Base-by-base conservation (phyloP, 1,140 invertebrate genomes). In the Drosophila kohkoa region DNA sequence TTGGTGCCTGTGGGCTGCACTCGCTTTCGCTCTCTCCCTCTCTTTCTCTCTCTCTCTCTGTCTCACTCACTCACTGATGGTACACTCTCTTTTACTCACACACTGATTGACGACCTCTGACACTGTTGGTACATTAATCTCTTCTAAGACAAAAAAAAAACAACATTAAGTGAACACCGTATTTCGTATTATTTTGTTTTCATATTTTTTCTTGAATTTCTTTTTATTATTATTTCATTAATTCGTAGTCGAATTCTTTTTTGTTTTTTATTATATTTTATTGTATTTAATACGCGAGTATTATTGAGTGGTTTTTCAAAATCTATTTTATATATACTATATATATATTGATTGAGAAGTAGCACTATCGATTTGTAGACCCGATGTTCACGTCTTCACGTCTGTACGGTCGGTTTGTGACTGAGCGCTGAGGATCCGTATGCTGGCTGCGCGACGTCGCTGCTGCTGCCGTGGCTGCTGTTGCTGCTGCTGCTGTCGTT, bases 321-420 rank as follows among this genome's bases (percentile, higher is more conserved):
- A 8, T 7, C 7, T 32, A 32, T 32, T 32, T 32, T 1, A 32
- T 32, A 7, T 32, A 7, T 32, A 6, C 4, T 30, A 8, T 32
- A 1, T 32, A 32, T 32, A 32, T 32, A 32, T 32, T 6, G 30
- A 32, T 25, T 25, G 8, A 38, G 8, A 38, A 38, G 28, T 59
- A 59, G 54, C 54, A 52, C 55, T 75, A 83, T 59, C 77, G 57
- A 68, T 69, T 79, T 74, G 6, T 76, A 74, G 77, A 57, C 59
- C 83, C 83, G 81, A 62, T 77, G 77, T 78, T 81, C 72, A 92
- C 90, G 88, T 89, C 91, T 91, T 79, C 86, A 87, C 79, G 57
- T 85, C 83, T 90, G 75, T 79, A 89, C 85, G 85, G 69, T 81
- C 59, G 73, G 79, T 76, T 89, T 91, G 63, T 71, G 85, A 92